These are phyloP conservation scores for Axea sp. DNA, from an alignment of 2,888 invertebrate genomes.

Conservation along the genomic window DNA sequence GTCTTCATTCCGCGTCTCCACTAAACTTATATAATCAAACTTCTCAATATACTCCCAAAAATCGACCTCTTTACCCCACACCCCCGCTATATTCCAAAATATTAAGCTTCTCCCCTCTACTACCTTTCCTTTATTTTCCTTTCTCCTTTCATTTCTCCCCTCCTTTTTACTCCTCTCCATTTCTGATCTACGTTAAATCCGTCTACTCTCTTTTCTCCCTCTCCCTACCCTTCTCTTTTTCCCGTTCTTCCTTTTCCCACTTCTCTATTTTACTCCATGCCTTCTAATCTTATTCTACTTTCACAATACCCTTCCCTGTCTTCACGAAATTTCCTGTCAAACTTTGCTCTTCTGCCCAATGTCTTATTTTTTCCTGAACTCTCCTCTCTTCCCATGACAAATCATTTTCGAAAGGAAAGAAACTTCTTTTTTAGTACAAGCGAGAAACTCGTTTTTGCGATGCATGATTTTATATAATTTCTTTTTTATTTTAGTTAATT, in stretches of 20 bases:
- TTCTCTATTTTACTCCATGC: too few relatives aligned
- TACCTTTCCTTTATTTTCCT: not conserved
- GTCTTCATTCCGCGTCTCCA: not conserved
- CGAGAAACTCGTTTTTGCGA: too few relatives aligned
- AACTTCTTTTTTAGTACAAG: too few relatives aligned
- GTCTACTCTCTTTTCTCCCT: not conserved
- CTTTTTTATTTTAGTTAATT: too few relatives aligned
- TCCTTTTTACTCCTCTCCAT: not conserved
- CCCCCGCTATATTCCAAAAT: not conserved
- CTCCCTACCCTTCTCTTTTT: not conserved
- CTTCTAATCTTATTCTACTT: constrained; percentile 1
- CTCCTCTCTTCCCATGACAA: not conserved
- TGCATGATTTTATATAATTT: too few relatives aligned
- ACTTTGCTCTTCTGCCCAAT: constrained; percentile 4
- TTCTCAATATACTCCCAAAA: not conserved
- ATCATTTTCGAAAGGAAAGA: too few relatives aligned
- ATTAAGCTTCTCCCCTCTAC: not conserved
- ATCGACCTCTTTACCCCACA: not conserved
- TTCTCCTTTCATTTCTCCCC: not conserved
- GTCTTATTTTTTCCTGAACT: not conserved
- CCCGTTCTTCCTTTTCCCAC: not conserved
- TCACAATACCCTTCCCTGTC: not conserved
- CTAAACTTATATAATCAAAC: not conserved
- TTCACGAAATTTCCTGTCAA: not conserved
- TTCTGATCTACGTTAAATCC: not conserved